Evolutionary conservation across 2,113 vertebrate genomes (phyloP), one percentile per base, ranked within the genome.

Genomic region (Steatornis caripensis): DNA sequence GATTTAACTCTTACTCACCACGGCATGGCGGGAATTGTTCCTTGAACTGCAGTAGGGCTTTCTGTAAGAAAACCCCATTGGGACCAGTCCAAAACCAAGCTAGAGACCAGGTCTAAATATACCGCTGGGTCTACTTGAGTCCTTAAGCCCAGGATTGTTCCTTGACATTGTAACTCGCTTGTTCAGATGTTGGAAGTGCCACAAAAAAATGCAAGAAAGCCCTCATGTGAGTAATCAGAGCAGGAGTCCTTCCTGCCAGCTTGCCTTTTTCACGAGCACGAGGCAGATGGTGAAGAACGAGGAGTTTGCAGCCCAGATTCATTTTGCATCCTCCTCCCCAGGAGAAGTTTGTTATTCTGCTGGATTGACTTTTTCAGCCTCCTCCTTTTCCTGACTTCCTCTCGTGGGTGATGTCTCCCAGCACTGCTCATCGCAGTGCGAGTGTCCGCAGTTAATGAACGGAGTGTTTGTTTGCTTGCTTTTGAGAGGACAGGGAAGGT

Each of bases 401-500:
- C 41, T 90, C 39, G 39, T 19, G 48, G 69, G 24, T 34, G 53
- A 65, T 64, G 45, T 36, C 36, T 84, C 43, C 58, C 72, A 68
- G 60, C 54, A 21, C 36, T 77, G 57, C 69, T 80, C 34, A 26
- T 34, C 5, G 1, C n/a, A 45, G 37, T 16, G 11, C 6, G 68
- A 43, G 62, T 1, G 0, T 43, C 24, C 71, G 64, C 80, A 82
- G 84, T 61, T 94, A 81, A 94, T 91, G 91, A 92, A n/a, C 6
- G 18, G 46, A 58, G 23, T 29, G 34, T 86, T 60, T 66, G 29
- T 37, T 95, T 57, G 55, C 51, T 94, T 92, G 79, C 74, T 82
- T 70, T 64, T 21, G 41, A 68, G 92, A 84, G 80, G 55, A 68
- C 43, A 39, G 27, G n/a, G 69, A 22, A 89, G 92, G 92, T 48